Evolutionary conservation across 2,888 invertebrate genomes (phyloP), one percentile per base, ranked within the genome.

Genomic region (Folsomia candida): DNA sequence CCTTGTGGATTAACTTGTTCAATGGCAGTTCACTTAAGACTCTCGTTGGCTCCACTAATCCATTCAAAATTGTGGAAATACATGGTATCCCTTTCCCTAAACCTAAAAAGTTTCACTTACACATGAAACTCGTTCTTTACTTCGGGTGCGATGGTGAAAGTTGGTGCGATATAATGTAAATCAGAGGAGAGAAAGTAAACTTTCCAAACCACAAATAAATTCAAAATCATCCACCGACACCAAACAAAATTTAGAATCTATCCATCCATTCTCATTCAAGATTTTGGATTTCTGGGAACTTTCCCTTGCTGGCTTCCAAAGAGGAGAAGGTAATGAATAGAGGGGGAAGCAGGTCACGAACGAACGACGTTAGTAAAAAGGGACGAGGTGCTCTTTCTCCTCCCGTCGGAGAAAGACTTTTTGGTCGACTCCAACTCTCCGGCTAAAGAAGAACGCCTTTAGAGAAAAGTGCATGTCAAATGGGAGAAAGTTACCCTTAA

Each of bases 401-500:
- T 37, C 37, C 4, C 37, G 37, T 37, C 14, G 37, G 37, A 37
- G 37, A 37, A 37, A 37, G 14, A 37, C 37, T 37, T 37, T 37
- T 37, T 37, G 37, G 37, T 37, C 14, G 6, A 37, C 37, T 37
- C 14, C 37, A 37, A n/a, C n/a, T n/a, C 37, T 37, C 37, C 4
- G 37, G 4, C 14, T 37, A 37, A 37, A 14, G 37, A 37, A 37
- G 37, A 14, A 37, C 6, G 37, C 37, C 37, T 37, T 37, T 37
- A 37, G 4, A 37, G 4, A 37, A 37, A 37, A 37, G 37, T 37
- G 37, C 14, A 14, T 9, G 37, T 54, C 22, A 22, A 54, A 54
- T 54, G 54, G 54, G 54, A 54, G 54, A 54, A 54, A 54, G 54
- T 54, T 60, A 26, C 60, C 14, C 60, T 60, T 60, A 60, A 26